Evolutionary conservation across 2,113 vertebrate species (phyloP), one percentile per base, ranked within the genome.

Genomic region (Ceyx cyanopectus): DNA sequence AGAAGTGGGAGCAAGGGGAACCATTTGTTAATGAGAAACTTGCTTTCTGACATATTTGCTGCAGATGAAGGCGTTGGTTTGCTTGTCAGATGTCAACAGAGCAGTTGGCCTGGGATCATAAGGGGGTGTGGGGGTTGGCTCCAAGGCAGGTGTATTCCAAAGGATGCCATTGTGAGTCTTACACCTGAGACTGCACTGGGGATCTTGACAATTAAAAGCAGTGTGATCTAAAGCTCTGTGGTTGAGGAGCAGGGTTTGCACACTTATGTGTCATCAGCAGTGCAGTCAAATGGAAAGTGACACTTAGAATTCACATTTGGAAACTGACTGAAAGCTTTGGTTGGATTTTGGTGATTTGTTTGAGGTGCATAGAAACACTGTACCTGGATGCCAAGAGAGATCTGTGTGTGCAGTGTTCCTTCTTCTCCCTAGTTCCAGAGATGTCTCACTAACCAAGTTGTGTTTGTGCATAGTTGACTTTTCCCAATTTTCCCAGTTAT

Each of bases 1-100:
- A 91, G 75, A 83, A 92, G 92, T 82, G 75, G 68, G 46, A 92
- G 60, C 70, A 67, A 92, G 46, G 23, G n/a, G 76, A 87, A 43
- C 46, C 46, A 37, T 69, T 76, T 91, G 94, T 89, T 92, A 58
- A 81, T 87, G 79, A 74, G 84, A 74, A 57, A 65, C 43, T 57
- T 80, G 24, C 82, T 27, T 66, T 43, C 63, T 85, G 56, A 68
- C 81, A 37, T 41, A 13, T 84, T 85, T 91, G 67, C 75, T 63
- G 43, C 76, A 15, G 60, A 37, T 50, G 78, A 82, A 73, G 46
- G 27, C 66, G 60, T 65, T 90, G n/a, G 53, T 84, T 93, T 63
- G 53, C 63, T 82, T 80, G 78, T 87, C 85, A 76, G 10, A 32
- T 79, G 87, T 45, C 70, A 87, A 51, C 63, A 8, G 11, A 53